Evolutionary conservation across 2,888 invertebrate genomes (phyloP), one percentile per base, ranked within the genome.

Genomic region (Eristalis pertinax): DNA sequence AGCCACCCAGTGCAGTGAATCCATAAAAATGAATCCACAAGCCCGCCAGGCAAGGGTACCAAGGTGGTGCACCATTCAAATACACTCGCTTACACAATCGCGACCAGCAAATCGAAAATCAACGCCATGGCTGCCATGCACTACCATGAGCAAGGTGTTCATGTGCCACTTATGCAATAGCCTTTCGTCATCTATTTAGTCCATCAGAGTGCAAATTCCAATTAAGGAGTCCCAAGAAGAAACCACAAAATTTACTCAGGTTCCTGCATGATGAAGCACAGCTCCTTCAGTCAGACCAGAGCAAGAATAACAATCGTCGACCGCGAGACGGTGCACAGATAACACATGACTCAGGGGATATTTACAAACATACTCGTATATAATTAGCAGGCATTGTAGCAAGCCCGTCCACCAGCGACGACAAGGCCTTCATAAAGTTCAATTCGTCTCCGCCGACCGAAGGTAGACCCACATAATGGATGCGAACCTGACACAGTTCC

Each of bases 401-500:
- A 19, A 50, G 50, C 41, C 15, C 43, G 56, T 41, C 72, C 81
- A 63, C 81, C 74, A 68, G 10, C 81, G 69, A 68, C 56, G 70
- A 70, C 43, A 70, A 77, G 60, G 67, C 82, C 85, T 77, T 82
- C 65, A 58, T 26, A 41, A 60, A 85, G 82, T 82, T 82, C 85
- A 85, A 35, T 38, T 77, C 73, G 73, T 85, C 77, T 74, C 69
- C 74, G 63, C 60, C 50, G 68, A 41, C 58, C 64, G 81, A 85
- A 81, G 77, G 85, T 78, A 78, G 74, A 69, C 82, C 82, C 74
- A 75, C 78, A 83, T 86, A 78, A 83, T 86, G 62, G 77, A 74
- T 74, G 82, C 70, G 86, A 86, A 86, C 86, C 86, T 86, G 86
- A 86, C 86, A 86, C 74, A 83, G 78, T 86, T 86, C 78, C 74